Evolutionary conservation across 2,888 invertebrate genomes (phyloP).

Genomic region (Melieria picta): DNA sequence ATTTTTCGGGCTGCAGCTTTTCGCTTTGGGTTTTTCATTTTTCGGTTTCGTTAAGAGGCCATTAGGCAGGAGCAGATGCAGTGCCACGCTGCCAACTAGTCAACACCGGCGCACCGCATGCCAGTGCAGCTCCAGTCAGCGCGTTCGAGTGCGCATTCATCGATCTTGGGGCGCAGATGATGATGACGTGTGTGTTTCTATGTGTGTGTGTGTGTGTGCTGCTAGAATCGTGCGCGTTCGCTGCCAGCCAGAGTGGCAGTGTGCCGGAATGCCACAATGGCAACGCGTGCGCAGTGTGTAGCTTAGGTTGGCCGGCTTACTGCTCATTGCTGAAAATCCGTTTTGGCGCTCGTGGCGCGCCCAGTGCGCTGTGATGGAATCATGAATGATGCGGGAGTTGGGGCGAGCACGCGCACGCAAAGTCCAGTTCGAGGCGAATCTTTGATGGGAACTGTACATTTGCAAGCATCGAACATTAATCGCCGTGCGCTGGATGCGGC

Average conservation of each 20-base stretch:
- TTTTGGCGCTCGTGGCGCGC: slow-evolving; percentile 54
- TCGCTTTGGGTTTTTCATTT: slow-evolving; percentile 8
- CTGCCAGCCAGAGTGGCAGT: slow-evolving; percentile 15
- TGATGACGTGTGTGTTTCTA: slow-evolving; percentile 26
- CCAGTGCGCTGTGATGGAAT: slow-evolving; percentile 48
- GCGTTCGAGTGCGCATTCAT: slow-evolving; percentile 21
- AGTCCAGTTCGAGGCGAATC: slow-evolving; percentile 36
- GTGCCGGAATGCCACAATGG: slow-evolving; percentile 17
- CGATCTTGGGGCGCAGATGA: slow-evolving; percentile 25
- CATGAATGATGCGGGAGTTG: slow-evolving; percentile 61
- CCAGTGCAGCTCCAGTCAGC: slow-evolving; percentile 16
- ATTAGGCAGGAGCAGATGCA: slow-evolving; percentile 30
- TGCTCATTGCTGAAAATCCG: slow-evolving; percentile 48
- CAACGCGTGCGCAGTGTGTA: slow-evolving; percentile 27
- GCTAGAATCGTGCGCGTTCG: slow-evolving; percentile 49
- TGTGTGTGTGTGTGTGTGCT: slow-evolving; percentile 42
- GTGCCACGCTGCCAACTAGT: neutral
- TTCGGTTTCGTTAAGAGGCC: slow-evolving; percentile 33
- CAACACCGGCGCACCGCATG: slow-evolving; percentile 19
- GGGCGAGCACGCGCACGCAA: slow-evolving; percentile 28
- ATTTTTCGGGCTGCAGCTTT: slow-evolving; percentile 27
- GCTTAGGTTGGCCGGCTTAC: slow-evolving; percentile 11
- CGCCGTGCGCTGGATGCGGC: slow-evolving; percentile 42
- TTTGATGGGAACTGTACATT: slow-evolving; percentile 65
- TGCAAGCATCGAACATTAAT: slow-evolving; percentile 62